phyloP scores from a whole-genome alignment of 2,797 vertebrate genomes.

The Ciconia nigra region DNA sequence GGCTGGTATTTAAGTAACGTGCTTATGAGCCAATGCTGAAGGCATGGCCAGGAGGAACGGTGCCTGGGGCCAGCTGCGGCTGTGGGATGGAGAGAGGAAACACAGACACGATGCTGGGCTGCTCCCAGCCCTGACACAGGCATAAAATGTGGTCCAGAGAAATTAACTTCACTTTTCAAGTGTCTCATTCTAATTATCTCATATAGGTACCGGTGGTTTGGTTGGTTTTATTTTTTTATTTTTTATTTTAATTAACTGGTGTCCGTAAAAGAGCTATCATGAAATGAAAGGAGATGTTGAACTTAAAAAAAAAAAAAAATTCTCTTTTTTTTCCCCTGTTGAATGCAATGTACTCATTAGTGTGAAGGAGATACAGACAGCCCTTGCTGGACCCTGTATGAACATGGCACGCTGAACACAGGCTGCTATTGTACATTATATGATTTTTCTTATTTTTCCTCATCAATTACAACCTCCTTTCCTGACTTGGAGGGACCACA shows the following conservation, averaged over 20 bases:
- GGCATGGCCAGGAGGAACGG: background rate
- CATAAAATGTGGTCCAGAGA: background rate
- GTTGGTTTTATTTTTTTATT: background rate
- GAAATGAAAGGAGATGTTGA: background rate
- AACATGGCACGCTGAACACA: background rate
- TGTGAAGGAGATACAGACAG: background rate
- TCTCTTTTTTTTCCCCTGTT: background rate
- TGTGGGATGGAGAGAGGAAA: background rate
- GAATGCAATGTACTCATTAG: background rate
- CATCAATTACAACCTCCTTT: constrained; percentile 46
- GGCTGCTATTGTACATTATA: constrained; percentile 14
- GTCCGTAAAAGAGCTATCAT: background rate
- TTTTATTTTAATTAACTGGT: background rate
- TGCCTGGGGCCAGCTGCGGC: fast-evolving
- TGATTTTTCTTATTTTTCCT: background rate
- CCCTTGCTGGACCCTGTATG: background rate
- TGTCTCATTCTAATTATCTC: background rate
- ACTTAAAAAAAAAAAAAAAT: background rate
- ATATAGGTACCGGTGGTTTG: background rate
- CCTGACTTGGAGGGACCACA: background rate
- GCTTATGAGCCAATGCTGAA: background rate
- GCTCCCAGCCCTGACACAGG: background rate
- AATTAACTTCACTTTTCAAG: background rate
- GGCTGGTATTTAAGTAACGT: background rate
- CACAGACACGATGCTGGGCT: background rate